Percentiles rank a stretch among this genome's conserved stretches.
These are phyloP conservation scores for Limnephilus rhombicus DNA, from an alignment of 2,888 invertebrate genomes.

Conservation along the genomic window DNA sequence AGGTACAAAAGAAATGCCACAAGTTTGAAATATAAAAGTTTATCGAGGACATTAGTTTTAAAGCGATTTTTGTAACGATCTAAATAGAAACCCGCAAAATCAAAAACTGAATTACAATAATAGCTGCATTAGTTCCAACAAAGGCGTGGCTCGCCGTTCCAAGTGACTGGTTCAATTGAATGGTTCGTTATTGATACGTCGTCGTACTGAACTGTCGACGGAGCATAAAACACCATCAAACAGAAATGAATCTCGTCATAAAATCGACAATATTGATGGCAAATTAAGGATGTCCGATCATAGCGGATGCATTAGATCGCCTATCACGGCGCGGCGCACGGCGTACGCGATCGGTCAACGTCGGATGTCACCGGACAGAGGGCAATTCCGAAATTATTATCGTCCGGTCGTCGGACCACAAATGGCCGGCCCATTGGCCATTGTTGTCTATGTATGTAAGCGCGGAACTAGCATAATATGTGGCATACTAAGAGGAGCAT, in stretches of 20 bases:
- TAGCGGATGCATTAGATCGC: background rate
- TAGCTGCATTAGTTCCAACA: background rate
- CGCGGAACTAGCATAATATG: background rate
- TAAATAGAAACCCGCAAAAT: background rate
- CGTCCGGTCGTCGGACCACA: constrained; percentile 15
- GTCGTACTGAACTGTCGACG: background rate
- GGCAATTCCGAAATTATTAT: constrained; percentile 22
- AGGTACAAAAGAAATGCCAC: background rate
- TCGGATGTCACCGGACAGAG: background rate
- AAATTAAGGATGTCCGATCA: background rate
- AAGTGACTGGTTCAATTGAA: background rate
- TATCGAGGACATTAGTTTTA: background rate
- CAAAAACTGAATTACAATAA: background rate
- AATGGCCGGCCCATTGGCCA: background rate
- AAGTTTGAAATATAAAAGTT: background rate
- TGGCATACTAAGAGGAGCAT: background rate
- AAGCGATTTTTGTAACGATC: background rate
- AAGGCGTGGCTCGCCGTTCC: constrained; percentile 17
- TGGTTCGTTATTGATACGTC: background rate
- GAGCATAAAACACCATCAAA: background rate
- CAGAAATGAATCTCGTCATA: constrained; percentile 24
- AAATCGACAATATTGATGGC: constrained; percentile 6
- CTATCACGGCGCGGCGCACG: background rate
- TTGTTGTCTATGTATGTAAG: background rate
- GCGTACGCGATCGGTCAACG: constrained; percentile 3